Percentiles rank a stretch among this genome's conserved stretches.
phyloP scores from a whole-genome alignment of 2,888 invertebrate species.

The Harpagoxenus sublaevis region DNA sequence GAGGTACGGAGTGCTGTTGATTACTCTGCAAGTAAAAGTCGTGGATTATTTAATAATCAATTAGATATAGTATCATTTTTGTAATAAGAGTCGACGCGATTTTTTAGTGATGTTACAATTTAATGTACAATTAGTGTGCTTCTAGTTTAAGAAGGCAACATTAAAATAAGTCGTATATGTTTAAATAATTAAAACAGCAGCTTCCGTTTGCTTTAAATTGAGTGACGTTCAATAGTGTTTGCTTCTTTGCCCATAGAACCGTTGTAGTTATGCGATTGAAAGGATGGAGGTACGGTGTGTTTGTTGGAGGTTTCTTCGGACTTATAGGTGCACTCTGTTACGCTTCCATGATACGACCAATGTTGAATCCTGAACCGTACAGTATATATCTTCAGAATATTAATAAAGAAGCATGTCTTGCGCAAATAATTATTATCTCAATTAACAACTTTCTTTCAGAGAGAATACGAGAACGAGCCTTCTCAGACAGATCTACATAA shows the following conservation, averaged over 20 bases:
- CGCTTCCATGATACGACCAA: constrained; percentile 89
- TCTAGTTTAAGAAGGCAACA: background rate
- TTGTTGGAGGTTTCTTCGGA: constrained; percentile 88
- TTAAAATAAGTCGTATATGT: background rate
- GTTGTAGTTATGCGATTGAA: constrained; percentile 65
- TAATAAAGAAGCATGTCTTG: background rate
- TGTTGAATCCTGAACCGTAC: constrained; percentile 89
- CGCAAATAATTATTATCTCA: constrained; percentile 23
- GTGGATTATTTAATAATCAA: background rate
- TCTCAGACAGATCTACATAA: background rate
- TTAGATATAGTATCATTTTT: background rate
- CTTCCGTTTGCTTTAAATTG: background rate
- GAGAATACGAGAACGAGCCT: constrained; percentile 10
- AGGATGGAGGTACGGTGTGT: constrained; percentile 86
- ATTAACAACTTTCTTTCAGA: constrained; percentile 43
- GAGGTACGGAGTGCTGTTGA: background rate
- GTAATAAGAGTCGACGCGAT: background rate
- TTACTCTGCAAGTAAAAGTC: background rate
- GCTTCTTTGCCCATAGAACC: background rate
- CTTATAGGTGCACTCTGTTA: constrained; percentile 88
- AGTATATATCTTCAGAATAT: constrained; percentile 87
- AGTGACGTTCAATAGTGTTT: background rate
- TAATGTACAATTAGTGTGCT: background rate
- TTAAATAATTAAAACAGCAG: background rate
- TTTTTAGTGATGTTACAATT: background rate